Evolutionary conservation across 1,140 invertebrate genomes (phyloP), one percentile per base, ranked within the genome.

Genomic region (Triops cancriformis): DNA sequence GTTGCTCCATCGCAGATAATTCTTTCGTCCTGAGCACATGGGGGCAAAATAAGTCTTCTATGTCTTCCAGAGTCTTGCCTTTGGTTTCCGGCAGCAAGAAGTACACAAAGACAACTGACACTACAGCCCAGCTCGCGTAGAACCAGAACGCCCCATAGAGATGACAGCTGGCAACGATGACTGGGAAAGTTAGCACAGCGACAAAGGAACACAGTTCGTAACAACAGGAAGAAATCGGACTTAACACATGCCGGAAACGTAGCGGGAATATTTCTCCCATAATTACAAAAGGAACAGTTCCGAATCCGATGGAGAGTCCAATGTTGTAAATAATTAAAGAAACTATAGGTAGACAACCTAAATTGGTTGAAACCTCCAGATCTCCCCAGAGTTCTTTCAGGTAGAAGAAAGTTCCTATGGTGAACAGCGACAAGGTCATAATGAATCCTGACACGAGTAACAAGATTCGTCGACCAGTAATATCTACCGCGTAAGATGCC

Each of bases 401-500:
- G 81, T 90, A 90, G 73, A 0, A 85, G 84, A 1, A 81, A 7
- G 72, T 43, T 26, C 81, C 81, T 72, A 81, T 37, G n/a, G 45
- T 43, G 18, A 7, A 89, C 89, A 0, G 87, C 0, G 90, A 87
- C n/a, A 89, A 18, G 0, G 89, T 87, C 84, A 91, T 90, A 0
- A 91, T 90, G n/a, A 88, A 82, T 1, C 89, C 88, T 0, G 92
- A 94, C 26, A 89, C 86, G 7, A 93, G 83, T 0, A 96, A 86
- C 12, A 96, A 85, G 3, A 90, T 84, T 43, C 90, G 87, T 79
- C 94, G 88, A 6, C 94, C 94, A 14, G 90, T 86, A 45, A 88
- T 87, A 81, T 94, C 94, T 23, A 93, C 92, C 14, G 94, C 84
- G 0, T 92, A 78, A 0, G 92, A 91, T 0, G 92, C 91, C 0